A percentile compares a stretch with the other conserved stretches of the same genome.
phyloP scores from a whole-genome alignment of 2,113 vertebrate genomes.

The Trochalopteron elliotii region DNA sequence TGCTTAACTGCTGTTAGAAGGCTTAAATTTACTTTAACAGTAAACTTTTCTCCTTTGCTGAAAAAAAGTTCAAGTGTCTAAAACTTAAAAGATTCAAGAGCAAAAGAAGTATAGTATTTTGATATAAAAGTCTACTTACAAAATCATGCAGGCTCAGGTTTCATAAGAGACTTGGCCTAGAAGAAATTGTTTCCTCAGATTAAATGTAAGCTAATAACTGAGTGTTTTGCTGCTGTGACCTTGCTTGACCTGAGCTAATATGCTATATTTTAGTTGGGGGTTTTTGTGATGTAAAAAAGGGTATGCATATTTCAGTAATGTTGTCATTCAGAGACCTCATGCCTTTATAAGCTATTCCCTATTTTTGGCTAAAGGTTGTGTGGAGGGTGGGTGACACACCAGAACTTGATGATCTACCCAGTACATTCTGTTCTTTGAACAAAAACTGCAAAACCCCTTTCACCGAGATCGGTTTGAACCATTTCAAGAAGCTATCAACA shows the following conservation, averaged over 20 bases:
- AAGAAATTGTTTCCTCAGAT: not conserved
- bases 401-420: slow-evolving; percentile 30
- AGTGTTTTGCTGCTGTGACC: slow-evolving; percentile 3
- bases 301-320: slow-evolving; percentile 5
- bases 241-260: not conserved
- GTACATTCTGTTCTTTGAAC: slow-evolving; percentile 63
- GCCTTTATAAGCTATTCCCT: not conserved
- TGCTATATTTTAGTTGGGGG: not conserved
- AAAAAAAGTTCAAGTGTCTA: not conserved
- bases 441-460: slow-evolving; percentile 21
- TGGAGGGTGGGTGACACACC: not conserved
- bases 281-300: not conserved
- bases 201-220: not conserved
- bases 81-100: not conserved
- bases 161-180: not conserved
- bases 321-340: slow-evolving; percentile 19
- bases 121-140: not conserved
- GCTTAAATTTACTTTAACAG: not conserved
- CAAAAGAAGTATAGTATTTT: not conserved
- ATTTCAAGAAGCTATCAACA: not conserved
- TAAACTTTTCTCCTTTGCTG: not conserved
- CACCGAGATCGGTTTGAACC: not conserved
- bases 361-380: not conserved
- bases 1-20: not conserved
- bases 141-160: not conserved